Base-by-base conservation (phyloP, 2,888 invertebrate species). In the Tenthredo notha region DNA sequence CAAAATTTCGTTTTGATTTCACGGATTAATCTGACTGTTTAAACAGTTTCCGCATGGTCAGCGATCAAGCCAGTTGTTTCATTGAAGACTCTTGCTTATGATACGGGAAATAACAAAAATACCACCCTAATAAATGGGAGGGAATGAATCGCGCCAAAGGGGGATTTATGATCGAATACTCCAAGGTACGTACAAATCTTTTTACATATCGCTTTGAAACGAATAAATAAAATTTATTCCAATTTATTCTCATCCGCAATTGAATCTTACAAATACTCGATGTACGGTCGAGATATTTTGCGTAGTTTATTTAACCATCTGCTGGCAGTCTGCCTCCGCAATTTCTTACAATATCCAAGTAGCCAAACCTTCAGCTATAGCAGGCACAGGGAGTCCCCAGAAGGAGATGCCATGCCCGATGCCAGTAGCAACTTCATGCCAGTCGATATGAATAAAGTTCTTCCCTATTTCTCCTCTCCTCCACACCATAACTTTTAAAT, bases 391-490 rank as follows among this genome's bases (percentile, higher is more conserved):
- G 21, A 50, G 80, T 25, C 58, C 12, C 61, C 21, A 61, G 21
- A 40, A 80, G 21, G 80, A 80, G 80, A 80, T 61, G 80, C 80
- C 58, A 80, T 61, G 58, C 58, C 61, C 12, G 61, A 80, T 40
- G 61, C 58, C 80, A 40, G 80, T 80, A 61, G 80, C 80, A 61
- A 40, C 58, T 80, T n/a, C 80, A 54, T 29, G 33, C 37, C 21
- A 84, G 84, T 84, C 84, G 67, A 84, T 84, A 84, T 78, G 84
- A 84, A 84, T 84, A 78, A 84, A 84, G 84, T 78, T 84, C 84
- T 75, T 84, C 78, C 77, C 65, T 84, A 40, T 67, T 84, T 61
- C 65, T 65, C 84, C 47, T 50, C 65, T 65, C 47, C 70, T 65
- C 75, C 21, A 21, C 58, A 47, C 37, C 84, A 25, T 84, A 84